Percentiles rank a stretch among this genome's conserved stretches.
These are phyloP conservation scores for Nestor notabilis DNA, from an alignment of 2,113 vertebrate genomes.

Conservation along the genomic window DNA sequence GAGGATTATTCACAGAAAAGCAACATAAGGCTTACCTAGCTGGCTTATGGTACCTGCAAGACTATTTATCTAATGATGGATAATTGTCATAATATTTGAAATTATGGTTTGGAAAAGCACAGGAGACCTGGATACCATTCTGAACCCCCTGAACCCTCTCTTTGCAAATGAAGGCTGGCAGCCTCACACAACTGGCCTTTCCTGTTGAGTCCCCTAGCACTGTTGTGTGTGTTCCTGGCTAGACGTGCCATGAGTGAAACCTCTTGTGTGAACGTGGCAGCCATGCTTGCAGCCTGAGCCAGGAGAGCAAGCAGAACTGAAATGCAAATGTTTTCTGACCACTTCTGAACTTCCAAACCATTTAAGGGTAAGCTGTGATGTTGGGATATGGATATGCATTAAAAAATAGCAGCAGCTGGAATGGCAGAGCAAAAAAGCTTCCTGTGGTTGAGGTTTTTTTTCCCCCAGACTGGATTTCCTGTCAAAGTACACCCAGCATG, in stretches of 20 bases:
- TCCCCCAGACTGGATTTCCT: background rate
- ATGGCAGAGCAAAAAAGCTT: conserved; percentile 8
- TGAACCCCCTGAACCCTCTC: background rate
- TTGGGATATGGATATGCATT: background rate
- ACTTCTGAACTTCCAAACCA: background rate
- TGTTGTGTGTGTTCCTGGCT: background rate
- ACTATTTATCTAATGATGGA: background rate
- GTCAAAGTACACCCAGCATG: background rate
- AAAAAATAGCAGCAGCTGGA: background rate
- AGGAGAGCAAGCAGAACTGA: conserved; percentile 15
- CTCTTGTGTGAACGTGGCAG: background rate
- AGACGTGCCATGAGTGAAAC: background rate
- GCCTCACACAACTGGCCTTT: background rate
- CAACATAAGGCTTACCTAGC: background rate
- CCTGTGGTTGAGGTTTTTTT: background rate
- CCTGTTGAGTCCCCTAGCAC: background rate
- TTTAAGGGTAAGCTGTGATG: background rate
- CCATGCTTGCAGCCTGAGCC: background rate
- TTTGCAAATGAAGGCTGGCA: background rate
- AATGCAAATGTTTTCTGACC: conserved; percentile 10
- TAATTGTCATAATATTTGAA: background rate
- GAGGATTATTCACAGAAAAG: background rate
- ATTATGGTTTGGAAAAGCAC: background rate
- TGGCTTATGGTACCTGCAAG: background rate
- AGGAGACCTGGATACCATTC: background rate